Base-by-base conservation (phyloP, 2,113 vertebrate species). In the Lampris incognitus region DNA sequence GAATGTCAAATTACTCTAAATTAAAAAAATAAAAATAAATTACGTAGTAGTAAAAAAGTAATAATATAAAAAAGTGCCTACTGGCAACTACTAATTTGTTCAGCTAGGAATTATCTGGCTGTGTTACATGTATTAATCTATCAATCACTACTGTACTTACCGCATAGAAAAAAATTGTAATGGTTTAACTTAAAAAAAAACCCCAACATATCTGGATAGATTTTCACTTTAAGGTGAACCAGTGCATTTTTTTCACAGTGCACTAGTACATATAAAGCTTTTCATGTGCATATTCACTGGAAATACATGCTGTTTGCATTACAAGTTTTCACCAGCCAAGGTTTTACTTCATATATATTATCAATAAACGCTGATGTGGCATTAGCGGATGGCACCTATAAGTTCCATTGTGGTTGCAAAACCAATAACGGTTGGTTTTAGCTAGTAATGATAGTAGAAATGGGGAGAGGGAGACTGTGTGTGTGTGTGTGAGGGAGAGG, bases 31-130 rank as follows among this genome's bases (percentile, higher is more conserved):
- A 65, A 69, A 9, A 6, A 13, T 13, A 40, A 68, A 44, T 3
- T 52, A 7, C 55, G 7, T 52, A 37, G 24, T 8, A 2, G 24
- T 24, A 24, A 24, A 24, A 36, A 56, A 7, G 54, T n/a, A 10
- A 13, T 2, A 57, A 57, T 37, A 36, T 6, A 57, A 57, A 36
- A 57, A 57, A 37, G 1, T 37, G 24, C 4, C 6, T 4, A 44
- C 9, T 50, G 56, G 48, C 44, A 69, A 62, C 8, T 38, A 46
- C 11, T 9, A 0, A 52, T 52, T 52, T 52, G 40, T 70, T n/a
- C 54, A 55, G 63, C n/a, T 76, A 71, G 76, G 74, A 48, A 13
- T 40, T 38, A n/a, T 78, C 74, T 59, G 74, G 59, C 66, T 66
- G 2, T 42, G 42, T 65, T 39, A 61, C 68, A 57, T 10, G 10